Conservation (phyloP, 2,888 invertebrate species). For the Drosophila fungiperda region DNA sequence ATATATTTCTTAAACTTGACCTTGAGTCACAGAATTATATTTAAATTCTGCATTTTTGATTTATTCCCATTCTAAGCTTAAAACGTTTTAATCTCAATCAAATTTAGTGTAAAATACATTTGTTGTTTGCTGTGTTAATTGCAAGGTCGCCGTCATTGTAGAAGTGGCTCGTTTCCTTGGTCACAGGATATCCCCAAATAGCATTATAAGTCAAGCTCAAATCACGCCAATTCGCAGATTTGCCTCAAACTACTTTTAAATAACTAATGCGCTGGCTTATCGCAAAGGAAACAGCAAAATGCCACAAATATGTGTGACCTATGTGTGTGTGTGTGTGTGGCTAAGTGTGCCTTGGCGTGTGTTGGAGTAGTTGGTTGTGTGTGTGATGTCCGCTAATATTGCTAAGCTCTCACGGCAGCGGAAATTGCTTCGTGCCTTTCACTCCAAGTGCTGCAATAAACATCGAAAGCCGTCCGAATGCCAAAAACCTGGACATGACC, state of each 20-base stretch:
- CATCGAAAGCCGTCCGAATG: conserved; percentile 79
- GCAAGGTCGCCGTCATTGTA: neutral
- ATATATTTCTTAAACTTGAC: neutral
- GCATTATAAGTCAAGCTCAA: conserved; percentile 54
- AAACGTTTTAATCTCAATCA: neutral
- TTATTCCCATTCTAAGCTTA: neutral
- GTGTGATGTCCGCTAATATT: conserved; percentile 65
- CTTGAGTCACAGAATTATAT: neutral
- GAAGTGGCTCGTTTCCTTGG: conserved; percentile 1
- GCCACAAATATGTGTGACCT: conserved; percentile 56
- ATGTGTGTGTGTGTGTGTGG: conserved; percentile 5
- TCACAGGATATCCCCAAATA: conserved; percentile 33
- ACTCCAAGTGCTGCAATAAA: conserved; percentile 79
- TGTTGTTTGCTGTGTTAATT: conserved; percentile 1
- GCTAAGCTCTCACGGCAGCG: conserved; percentile 78
- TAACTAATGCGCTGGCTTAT: conserved; percentile 61
- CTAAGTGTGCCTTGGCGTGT: conserved; percentile 11
- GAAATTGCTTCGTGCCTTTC: conserved; percentile 80
- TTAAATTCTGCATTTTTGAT: neutral
- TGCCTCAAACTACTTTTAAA: conserved; percentile 40
- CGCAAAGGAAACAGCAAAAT: conserved; percentile 61
- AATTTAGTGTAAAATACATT: neutral
- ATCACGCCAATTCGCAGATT: conserved; percentile 48
- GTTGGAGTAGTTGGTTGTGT: conserved; percentile 15
- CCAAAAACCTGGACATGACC: conserved; percentile 55